Base-by-base conservation (phyloP, 2,888 invertebrate genomes). In the Zaprionus lineosus region DNA sequence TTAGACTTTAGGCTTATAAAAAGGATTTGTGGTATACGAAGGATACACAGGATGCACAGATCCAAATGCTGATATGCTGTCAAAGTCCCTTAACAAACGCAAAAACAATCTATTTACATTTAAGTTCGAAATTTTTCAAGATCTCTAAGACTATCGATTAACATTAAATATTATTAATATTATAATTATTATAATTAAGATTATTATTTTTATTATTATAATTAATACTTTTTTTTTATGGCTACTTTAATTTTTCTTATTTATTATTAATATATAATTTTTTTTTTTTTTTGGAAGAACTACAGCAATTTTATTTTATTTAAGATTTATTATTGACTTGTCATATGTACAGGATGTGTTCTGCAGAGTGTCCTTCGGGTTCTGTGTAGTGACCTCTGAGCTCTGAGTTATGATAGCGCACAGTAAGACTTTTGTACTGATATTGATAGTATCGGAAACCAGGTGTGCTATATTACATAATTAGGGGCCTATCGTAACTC, bases 361-460 rank as follows among this genome's bases (percentile, higher is more conserved):
- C 14, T 34, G 41, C 33, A 21, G 16, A 9, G n/a, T 28, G 16
- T n/a, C n/a, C n/a, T n/a, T n/a, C n/a, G n/a, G n/a, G n/a, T n/a
- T n/a, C n/a, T n/a, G n/a, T 33, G 26, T 16, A 26, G 40, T 39
- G 40, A 28, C 40, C 21, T 46, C 50, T 31, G 41, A 52, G 39
- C 31, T 53, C 11, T 47, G 47, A 59, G 33, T 36, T 47, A 29
- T 21, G 24, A 53, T 53, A 37, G 36, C 5, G 24, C 18, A 31
- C 29, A 48, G 18, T 55, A 46, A 64, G 62, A 64, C 31, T 50
- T 64, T 77, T 79, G 78, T 79, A 79, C 78, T 79, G 69, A 79
- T 83, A 79, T 79, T 79, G 83, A 78, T 78, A 79, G 78, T 79
- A 62, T 83, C 56, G 74, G 78, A 79, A 79, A 79, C 78, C 78